phyloP scores from a whole-genome alignment of 2,113 vertebrate species.

The Forbesichthys papilliferus region DNA sequence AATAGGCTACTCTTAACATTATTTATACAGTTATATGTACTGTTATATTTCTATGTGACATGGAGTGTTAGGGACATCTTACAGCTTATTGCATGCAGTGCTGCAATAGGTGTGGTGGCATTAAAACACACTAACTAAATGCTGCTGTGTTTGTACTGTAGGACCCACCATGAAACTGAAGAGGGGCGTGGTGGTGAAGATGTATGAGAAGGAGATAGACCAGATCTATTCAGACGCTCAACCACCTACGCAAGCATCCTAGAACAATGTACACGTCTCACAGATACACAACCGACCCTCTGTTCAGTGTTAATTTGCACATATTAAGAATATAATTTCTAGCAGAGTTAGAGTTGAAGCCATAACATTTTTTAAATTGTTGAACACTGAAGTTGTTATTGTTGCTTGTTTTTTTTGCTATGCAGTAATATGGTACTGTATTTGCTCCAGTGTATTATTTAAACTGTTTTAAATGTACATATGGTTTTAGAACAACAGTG shows the following conservation, averaged over 20 bases:
- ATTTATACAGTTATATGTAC: too few relatives aligned
- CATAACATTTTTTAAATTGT: background rate
- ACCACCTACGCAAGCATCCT: background rate
- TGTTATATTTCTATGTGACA: too few relatives aligned
- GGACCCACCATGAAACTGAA: constrained; percentile 82
- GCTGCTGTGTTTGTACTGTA: constrained; percentile 33
- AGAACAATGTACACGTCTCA: background rate
- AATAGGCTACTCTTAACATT: too few relatives aligned
- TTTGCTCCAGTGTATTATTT: constrained; percentile 22
- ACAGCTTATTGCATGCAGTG: too few relatives aligned
- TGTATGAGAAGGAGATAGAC: constrained; percentile 75
- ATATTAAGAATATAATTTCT: background rate
- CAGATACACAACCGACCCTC: background rate
- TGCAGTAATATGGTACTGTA: too few relatives aligned
- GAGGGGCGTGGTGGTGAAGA: constrained; percentile 75
- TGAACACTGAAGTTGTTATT: constrained; percentile 8
- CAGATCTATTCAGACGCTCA: constrained; percentile 63
- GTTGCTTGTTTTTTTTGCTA: background rate
- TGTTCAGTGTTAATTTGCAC: constrained; percentile 2
- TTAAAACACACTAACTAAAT: background rate
- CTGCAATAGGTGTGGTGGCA: background rate
- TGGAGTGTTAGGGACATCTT: too few relatives aligned
- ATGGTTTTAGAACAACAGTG: constrained; percentile 15
- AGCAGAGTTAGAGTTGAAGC: background rate
- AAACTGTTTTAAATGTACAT: constrained; percentile 34